Percentiles rank a stretch among this genome's conserved stretches.
These are phyloP conservation scores for Tamandua tetradactyla DNA, from an alignment of 2,797 vertebrate species.

Conservation along the genomic window DNA sequence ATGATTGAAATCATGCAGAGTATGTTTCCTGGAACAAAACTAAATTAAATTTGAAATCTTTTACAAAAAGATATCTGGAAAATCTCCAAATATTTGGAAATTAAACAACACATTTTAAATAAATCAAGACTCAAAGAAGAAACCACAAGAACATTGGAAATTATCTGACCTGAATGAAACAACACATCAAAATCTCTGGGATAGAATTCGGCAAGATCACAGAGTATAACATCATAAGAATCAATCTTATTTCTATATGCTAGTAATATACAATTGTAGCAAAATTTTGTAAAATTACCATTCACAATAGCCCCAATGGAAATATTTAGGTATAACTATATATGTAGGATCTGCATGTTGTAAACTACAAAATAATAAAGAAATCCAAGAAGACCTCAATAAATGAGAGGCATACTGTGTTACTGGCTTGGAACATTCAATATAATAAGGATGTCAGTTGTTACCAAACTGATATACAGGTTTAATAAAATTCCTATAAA, in stretches of 20 bases:
- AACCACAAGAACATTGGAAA: slow-evolving; percentile 35
- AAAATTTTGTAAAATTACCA: background rate
- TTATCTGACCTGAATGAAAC: background rate
- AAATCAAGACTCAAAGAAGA: slow-evolving; percentile 43
- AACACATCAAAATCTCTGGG: background rate
- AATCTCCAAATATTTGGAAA: slow-evolving; percentile 55
- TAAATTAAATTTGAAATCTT: slow-evolving; percentile 62
- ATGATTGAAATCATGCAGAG: slow-evolving; percentile 47
- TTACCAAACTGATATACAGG: background rate
- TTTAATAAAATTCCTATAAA: background rate
- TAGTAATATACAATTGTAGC: background rate
- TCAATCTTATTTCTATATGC: background rate
- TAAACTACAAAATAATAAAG: background rate
- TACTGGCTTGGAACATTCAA: background rate
- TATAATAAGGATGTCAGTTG: background rate
- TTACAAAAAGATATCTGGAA: slow-evolving; percentile 49
- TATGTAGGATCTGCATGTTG: background rate
- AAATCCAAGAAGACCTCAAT: background rate
- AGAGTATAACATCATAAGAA: background rate
- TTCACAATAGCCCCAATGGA: background rate
- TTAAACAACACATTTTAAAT: slow-evolving; percentile 18
- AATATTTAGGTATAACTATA: background rate
- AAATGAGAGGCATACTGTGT: background rate
- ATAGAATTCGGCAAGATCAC: background rate
- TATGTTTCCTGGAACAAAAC: slow-evolving; percentile 53